Base-by-base conservation (phyloP, 2,797 vertebrate genomes). In the Poeciliopsis paucimaculata region DNA sequence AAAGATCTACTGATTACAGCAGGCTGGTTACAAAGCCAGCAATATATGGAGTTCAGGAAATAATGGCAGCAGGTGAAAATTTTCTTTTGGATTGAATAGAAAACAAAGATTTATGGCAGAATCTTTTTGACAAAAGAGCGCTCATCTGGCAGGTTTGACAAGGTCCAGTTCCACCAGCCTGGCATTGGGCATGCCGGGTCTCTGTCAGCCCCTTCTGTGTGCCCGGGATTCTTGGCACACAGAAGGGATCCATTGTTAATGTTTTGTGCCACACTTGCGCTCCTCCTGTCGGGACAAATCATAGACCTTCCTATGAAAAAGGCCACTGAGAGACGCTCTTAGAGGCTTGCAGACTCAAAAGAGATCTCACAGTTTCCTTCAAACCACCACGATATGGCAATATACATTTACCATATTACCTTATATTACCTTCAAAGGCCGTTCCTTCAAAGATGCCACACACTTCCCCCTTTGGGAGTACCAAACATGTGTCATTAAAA, bases 221-320 rank as follows among this genome's bases (percentile, higher is more conserved):
- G 16, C 47, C 8, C 34, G 8, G 16, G 34, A 62, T 77, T 36
- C 74, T 68, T 53, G 57, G 36, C 60, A 57, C 49, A 34, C 28
- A 66, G n/a, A 78, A 23, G 23, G n/a, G 72, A 83, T 46, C 47
- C 55, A 76, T 81, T 4, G 43, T 76, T 80, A 49, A 77, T 78
- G 77, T 49, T 75, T 62, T 57, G 60, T 64, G 73, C 13, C 47
- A 75, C 79, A 77, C 43, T 75, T 82, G 76, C n/a, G 71, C 31
- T 75, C 66, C 15, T 70, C 55, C 66, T 57, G 51, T 72, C 68
- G 9, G 36, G 46, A 51, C 75, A 77, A 73, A 76, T 78, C 76
- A 76, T 60, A 70, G 43, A 49, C 36, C 64, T 49, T 31, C 55
- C 53, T 73, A 36, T 77, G 53, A 60, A 64, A 75, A 57, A 68